phyloP scores from a whole-genome alignment of 2,888 invertebrate species.

The Buathra laborator region DNA sequence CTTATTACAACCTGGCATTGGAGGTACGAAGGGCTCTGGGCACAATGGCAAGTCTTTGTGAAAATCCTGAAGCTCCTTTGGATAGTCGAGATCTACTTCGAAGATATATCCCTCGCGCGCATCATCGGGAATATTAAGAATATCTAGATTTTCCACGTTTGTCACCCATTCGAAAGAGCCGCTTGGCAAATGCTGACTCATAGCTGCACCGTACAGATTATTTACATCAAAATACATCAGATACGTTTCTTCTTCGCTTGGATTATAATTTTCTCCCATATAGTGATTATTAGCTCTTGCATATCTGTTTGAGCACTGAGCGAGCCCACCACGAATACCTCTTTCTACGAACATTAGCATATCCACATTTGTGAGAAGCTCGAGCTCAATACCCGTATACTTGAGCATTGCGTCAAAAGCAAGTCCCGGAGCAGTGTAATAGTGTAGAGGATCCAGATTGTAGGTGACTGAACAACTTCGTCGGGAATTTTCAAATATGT shows the following conservation, averaged over 20 bases:
- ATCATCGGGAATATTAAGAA: constrained; percentile 14
- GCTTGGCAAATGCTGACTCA: constrained; percentile 24
- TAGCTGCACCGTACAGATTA: constrained; percentile 32
- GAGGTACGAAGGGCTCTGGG: background rate
- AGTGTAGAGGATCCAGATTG: background rate
- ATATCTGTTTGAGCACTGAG: constrained; percentile 2
- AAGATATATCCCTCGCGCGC: background rate
- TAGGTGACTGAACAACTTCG: background rate
- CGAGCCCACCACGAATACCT: background rate
- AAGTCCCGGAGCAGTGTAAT: background rate
- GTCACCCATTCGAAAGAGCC: constrained; percentile 13
- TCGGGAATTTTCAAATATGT: constrained; percentile 27
- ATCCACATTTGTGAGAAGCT: background rate
- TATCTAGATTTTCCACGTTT: constrained; percentile 1
- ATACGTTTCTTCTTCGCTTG: background rate
- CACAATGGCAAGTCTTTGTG: constrained; percentile 12
- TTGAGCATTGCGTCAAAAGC: constrained; percentile 10
- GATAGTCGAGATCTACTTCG: constrained; percentile 15
- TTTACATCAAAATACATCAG: constrained; percentile 21
- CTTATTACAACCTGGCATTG: constrained; percentile 39
- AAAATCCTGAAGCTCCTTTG: background rate
- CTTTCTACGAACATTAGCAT: constrained; percentile 24
- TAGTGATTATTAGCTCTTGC: background rate
- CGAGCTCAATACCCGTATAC: constrained; percentile 27
- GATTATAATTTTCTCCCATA: background rate